Base-by-base conservation (phyloP, 2,113 vertebrate genomes). In the Pedetes capensis region DNA sequence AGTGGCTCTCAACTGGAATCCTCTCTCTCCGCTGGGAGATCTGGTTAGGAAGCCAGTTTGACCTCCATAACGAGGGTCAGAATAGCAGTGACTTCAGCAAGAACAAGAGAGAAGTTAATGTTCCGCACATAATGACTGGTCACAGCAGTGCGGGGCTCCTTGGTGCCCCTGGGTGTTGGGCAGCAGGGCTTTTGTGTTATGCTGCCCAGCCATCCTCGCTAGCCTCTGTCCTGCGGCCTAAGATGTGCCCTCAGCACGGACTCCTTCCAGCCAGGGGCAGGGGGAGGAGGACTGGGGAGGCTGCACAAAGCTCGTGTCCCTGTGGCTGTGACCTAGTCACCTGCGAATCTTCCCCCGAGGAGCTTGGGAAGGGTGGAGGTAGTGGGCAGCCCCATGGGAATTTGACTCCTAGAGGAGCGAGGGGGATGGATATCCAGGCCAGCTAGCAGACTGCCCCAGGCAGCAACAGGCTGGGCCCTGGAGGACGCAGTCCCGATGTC, bases 141-240 rank as follows among this genome's bases (percentile, higher is more conserved):
- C 9, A 11, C 5, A 25, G 64, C 22, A 5, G 4, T 5, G 6
- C 27, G 2, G 76, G 71, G 74, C 88, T 61, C 2, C 6, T 47
- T 6, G 75, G 69, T 81, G 72, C 34, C 71, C 37, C 8, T 7
- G 22, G 18, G n/a, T 25, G 55, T 18, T 2, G 20, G 76, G 64
- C 68, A 47, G 20, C 16, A 2, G 59, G 59, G 34, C 34, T 39
- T 18, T 29, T 13, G 6, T 44, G 51, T 39, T 27, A 6, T 0
- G 4, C 27, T 32, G 37, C 51, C 78, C 53, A 22, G 37, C 69
- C 13, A 0, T 55, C 34, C 61, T n/a, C 79, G 34, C 25, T 6
- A 10, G 66, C 49, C 9, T 74, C 39, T 0, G 0, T 23, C 79
- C 14, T 0, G 0, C 10, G 72, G 59, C 12, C 34, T 12, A 0